Evolutionary conservation across 2,113 vertebrate species (phyloP).

Genomic region (Dinomys branickii): DNA sequence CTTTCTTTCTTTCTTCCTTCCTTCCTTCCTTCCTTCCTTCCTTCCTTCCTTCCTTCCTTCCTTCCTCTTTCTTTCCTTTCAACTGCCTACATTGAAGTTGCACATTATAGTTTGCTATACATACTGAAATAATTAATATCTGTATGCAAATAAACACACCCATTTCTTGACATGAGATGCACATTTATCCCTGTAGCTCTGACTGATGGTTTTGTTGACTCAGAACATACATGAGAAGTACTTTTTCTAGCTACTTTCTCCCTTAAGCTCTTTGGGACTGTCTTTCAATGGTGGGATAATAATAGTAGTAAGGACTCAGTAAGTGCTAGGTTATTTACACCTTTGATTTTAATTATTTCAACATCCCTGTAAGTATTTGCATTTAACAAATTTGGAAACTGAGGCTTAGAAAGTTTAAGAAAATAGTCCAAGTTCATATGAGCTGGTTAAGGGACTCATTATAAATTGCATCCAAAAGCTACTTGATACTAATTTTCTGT

Average conservation of each 20-base stretch:
- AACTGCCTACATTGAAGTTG: background rate
- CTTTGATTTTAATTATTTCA: background rate
- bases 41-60: background rate
- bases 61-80: background rate
- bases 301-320: background rate
- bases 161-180: background rate
- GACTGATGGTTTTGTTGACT: background rate
- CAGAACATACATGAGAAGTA: background rate
- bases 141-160: background rate
- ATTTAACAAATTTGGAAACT: background rate
- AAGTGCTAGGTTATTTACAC: background rate
- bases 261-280: background rate
- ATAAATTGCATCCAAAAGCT: background rate
- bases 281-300: background rate
- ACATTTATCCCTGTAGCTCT: background rate
- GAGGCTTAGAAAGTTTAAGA: background rate
- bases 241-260: background rate
- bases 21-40: background rate
- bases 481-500: background rate
- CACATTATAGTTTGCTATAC: background rate
- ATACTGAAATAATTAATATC: background rate
- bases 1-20: background rate
- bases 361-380: background rate
- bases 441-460: background rate
- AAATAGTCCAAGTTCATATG: background rate